Percentiles rank a stretch among this genome's conserved stretches.
Conservation (phyloP, 2,113 vertebrate species). For the Perca flavescens region DNA sequence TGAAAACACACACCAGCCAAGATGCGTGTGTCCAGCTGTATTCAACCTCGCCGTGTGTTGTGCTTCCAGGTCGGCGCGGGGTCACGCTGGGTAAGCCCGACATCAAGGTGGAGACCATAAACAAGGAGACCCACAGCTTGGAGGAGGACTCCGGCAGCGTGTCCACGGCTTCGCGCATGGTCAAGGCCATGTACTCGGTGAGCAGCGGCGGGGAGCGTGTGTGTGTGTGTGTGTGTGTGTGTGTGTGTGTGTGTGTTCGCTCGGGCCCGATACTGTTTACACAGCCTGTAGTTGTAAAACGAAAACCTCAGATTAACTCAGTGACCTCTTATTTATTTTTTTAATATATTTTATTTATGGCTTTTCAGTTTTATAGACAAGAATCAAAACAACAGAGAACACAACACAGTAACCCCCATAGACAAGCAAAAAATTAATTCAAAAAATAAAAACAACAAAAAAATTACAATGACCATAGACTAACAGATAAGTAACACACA, state of each 20-base stretch:
- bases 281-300: conserved; percentile 63
- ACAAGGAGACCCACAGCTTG: conserved; percentile 94
- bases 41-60: conserved; percentile 61
- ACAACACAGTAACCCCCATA: no score
- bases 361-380: no score
- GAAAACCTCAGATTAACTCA: conserved; percentile 55
- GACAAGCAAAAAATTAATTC: no score
- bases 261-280: conserved; percentile 60
- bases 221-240: conserved; percentile 29
- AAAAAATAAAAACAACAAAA: no score
- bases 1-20: conserved; percentile 42
- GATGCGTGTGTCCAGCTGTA: conserved; percentile 45
- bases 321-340: conserved; percentile 39
- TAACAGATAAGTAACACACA: no score
- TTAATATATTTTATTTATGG: no score
- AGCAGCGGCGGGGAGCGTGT: conserved; percentile 64
- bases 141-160: conserved; percentile 95
- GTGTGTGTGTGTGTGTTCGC: conserved; percentile 24
- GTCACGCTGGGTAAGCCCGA: conserved; percentile 96
- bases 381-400: no score
- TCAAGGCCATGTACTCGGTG: conserved; percentile 99
- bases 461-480: no score
- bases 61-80: conserved; percentile 91
- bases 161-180: conserved; percentile 95
- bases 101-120: conserved; percentile 98